Base-by-base conservation (phyloP, 1,140 invertebrate genomes). In the Bathynomus jamesi region DNA sequence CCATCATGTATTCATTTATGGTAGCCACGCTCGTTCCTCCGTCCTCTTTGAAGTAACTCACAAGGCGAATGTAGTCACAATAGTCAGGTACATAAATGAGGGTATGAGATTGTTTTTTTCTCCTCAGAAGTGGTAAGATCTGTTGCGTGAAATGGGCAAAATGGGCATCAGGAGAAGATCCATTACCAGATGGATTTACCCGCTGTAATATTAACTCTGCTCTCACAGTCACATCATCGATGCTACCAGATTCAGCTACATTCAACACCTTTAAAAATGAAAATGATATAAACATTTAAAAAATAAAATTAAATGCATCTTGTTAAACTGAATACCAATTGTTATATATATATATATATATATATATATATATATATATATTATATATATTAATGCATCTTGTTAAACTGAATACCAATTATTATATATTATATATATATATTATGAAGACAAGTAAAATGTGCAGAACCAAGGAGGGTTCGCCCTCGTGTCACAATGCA, bases 21-120 rank as follows among this genome's bases (percentile, higher is more conserved):
- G 94, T 91, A 2, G 90, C 89, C 83, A 94, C 94, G 75, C 87
- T 89, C 3, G 92, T 83, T 76, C 92, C 91, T 81, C 96, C 91
- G 70, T 89, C 90, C 78, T 75, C 65, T 24, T 91, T 93, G 78
- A 99, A 93, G 81, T 94, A 89, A 84, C 99, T 98, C 73, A 95
- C 83, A 27, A 99, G 79, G 73, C 90, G 85, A 0, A 98, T 92
- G 84, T 89, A 99, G 83, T 99, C 96, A 80, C 95, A 98, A 82
- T 99, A 99, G 40, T 91, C 95, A 0, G 95, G 91, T 53, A 99
- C 85, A 83, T 90, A 98, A 61, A 99, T 90, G 32, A 99, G 80
- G 0, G 93, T 95, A 79, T 95, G 93, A 65, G 88, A 88, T 87
- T 91, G 92, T 4, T 90, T 84, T 17, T 86, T 84, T 75, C 91